These are phyloP conservation scores for Drosophila dunni DNA, from an alignment of 1,140 invertebrate species.

Conservation along the genomic window DNA sequence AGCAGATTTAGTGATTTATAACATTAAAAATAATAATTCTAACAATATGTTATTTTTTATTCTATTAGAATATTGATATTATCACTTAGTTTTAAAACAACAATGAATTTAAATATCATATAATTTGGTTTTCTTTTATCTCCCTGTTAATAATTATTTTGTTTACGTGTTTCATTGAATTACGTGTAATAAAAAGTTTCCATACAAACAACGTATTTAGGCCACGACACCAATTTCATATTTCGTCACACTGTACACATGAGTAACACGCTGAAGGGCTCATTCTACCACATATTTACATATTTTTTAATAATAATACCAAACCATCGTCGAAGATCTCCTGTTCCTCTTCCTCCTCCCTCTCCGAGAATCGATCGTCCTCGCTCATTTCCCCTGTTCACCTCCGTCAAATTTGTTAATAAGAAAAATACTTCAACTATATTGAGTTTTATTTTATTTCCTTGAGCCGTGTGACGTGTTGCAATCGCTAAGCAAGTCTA, in stretches of 20 bases:
- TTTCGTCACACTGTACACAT: conserved; percentile 54
- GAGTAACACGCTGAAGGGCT: conserved; percentile 3
- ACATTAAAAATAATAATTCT: background rate
- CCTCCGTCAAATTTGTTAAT: conserved; percentile 5
- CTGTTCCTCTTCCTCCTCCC: conserved; percentile 61
- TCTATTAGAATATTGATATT: too few relatives aligned
- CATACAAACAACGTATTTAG: conserved; percentile 51
- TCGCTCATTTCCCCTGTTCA: conserved; percentile 44
- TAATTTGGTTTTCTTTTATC: background rate
- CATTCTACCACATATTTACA: conserved; percentile 4
- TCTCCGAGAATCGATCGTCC: conserved; percentile 35
- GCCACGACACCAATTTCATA: conserved; percentile 70
- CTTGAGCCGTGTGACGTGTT: conserved; percentile 71
- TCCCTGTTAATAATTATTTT: background rate
- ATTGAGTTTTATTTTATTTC: conserved; percentile 30
- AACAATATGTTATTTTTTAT: too few relatives aligned
- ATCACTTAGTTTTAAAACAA: too few relatives aligned
- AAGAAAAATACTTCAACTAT: conserved; percentile 9
- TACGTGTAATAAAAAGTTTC: conserved; percentile 2
- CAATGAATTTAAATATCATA: background rate
- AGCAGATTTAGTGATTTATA: background rate
- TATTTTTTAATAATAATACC: conserved; percentile 47
- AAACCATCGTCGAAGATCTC: conserved; percentile 70
- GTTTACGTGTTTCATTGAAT: background rate
- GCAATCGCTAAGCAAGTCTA: conserved; percentile 71